These are phyloP conservation scores for Drosophila pseudoananassae DNA, from an alignment of 1,140 invertebrate species.

Conservation along the genomic window DNA sequence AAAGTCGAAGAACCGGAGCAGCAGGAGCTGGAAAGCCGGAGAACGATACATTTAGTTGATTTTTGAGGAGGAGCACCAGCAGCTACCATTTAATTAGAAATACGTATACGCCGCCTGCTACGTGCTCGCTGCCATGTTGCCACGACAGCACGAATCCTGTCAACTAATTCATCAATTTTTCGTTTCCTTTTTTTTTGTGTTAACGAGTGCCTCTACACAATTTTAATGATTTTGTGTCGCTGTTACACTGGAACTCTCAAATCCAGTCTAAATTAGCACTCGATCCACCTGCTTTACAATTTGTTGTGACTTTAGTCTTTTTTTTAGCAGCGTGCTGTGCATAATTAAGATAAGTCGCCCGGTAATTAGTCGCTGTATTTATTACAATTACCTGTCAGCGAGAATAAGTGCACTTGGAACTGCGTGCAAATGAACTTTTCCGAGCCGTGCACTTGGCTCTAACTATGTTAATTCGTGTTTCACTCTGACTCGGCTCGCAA, in stretches of 20 bases:
- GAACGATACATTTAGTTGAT: constrained; percentile 43
- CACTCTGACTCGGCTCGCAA: constrained; percentile 47
- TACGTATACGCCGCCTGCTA: constrained; percentile 70
- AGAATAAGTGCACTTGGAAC: constrained; percentile 42
- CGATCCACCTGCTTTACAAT: constrained; percentile 1
- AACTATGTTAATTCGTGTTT: constrained; percentile 72
- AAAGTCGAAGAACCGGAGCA: constrained; percentile 18
- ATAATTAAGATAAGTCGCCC: constrained; percentile 73
- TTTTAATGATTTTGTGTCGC: constrained; percentile 34
- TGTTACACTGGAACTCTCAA: too few species aligned
- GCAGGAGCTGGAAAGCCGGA: constrained; percentile 8
- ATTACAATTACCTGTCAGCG: constrained; percentile 77
- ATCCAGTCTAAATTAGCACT: constrained; percentile 3
- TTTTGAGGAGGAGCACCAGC: constrained; percentile 23
- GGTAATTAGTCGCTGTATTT: constrained; percentile 75
- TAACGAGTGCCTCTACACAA: constrained; percentile 6
- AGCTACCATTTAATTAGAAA: constrained; percentile 74
- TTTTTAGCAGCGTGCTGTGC: constrained; percentile 10
- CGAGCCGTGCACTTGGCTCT: constrained; percentile 57
- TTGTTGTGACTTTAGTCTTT: constrained; percentile 18
- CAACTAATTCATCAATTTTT: constrained; percentile 75
- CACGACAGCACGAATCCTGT: constrained; percentile 46
- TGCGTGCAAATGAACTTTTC: constrained; percentile 50
- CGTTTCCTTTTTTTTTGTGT: constrained; percentile 5
- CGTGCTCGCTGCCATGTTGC: constrained; percentile 49